Percentiles rank a stretch among this genome's conserved stretches.
Evolutionary conservation across 2,888 invertebrate genomes (phyloP).

Genomic region (Adineta ricciae): DNA sequence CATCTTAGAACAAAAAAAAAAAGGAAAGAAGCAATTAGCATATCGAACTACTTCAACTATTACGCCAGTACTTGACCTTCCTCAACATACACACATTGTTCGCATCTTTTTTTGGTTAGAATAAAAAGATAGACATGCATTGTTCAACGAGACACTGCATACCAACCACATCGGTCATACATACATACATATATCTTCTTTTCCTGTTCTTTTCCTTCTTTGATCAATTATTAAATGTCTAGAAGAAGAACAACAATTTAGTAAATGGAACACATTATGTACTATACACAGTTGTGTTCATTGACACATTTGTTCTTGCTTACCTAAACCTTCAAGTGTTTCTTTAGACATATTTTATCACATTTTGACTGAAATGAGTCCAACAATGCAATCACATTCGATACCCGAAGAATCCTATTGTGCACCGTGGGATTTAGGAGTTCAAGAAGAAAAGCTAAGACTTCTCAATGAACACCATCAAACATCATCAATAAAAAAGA

Average conservation of each 20-base stretch:
- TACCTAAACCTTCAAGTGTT: too few species aligned
- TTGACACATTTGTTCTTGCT: too few species aligned
- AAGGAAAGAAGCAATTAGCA: not conserved
- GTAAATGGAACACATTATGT: not conserved
- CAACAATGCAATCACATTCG: not conserved
- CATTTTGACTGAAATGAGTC: not conserved
- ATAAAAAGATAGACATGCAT: not conserved
- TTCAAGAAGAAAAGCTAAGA: slow-evolving; percentile 32
- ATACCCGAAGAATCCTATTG: slow-evolving; percentile 25
- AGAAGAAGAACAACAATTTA: not conserved
- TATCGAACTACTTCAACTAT: not conserved
- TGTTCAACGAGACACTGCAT: not conserved
- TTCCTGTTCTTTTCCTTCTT: not conserved
- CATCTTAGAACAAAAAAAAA: not conserved
- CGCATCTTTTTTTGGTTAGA: not conserved
- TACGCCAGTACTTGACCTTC: not conserved
- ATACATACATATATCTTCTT: not conserved
- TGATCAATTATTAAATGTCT: not conserved
- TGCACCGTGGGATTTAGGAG: slow-evolving; percentile 32
- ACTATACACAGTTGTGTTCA: not conserved
- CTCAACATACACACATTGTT: not conserved
- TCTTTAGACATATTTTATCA: too few species aligned
- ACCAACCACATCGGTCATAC: not conserved
- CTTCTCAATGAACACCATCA: not conserved
- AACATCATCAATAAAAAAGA: not conserved